phyloP scores from a whole-genome alignment of 2,888 invertebrate species.

The Galerucella pusilla region DNA sequence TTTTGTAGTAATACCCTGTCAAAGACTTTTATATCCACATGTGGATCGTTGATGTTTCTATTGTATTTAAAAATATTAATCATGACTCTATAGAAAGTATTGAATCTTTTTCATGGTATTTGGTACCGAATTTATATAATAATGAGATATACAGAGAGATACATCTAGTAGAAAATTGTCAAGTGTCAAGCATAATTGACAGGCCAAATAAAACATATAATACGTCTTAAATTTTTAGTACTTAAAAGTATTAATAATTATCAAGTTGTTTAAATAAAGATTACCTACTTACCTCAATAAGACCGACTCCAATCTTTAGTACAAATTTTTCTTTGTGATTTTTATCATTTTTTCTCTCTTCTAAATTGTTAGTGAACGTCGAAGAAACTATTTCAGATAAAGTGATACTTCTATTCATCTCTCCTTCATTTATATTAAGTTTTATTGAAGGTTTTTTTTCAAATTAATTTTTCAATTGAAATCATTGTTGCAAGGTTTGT shows the following conservation, averaged over 20 bases:
- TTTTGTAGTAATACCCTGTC: too few relatives aligned
- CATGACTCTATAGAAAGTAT: too few relatives aligned
- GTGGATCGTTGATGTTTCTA: too few relatives aligned
- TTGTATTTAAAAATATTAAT: too few relatives aligned
- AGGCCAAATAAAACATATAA: not conserved
- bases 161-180: not conserved
- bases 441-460: not conserved
- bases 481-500: not conserved
- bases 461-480: too few relatives aligned
- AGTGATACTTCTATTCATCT: conserved; percentile 38
- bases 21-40: too few relatives aligned
- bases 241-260: not conserved
- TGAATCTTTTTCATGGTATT: not conserved
- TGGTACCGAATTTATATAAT: not conserved
- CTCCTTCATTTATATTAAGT: conserved; percentile 14
- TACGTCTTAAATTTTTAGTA: not conserved
- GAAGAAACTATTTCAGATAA: conserved; percentile 41
- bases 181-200: not conserved
- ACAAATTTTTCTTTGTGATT: conserved; percentile 37
- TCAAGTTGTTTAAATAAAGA: not conserved
- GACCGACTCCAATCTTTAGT: conserved; percentile 47
- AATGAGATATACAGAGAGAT: not conserved
- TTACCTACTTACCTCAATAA: conserved; percentile 48
- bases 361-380: conserved; percentile 37
- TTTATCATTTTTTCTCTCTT: conserved; percentile 21